Conservation (phyloP, 1,140 invertebrate species). For the Microplitis mediator region DNA sequence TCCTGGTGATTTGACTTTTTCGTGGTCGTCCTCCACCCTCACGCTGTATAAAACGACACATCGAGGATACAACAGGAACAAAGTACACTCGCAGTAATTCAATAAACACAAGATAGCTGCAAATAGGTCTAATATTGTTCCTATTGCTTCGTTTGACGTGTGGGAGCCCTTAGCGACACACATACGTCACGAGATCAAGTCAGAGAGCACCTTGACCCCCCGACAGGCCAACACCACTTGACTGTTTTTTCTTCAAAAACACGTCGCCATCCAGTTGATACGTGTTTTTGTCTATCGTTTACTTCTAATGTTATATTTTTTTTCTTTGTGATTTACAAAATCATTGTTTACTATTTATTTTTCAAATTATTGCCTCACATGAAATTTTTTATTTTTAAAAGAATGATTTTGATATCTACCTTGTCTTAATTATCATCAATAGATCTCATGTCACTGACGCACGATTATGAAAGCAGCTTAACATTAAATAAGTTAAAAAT, state of each 20-base stretch:
- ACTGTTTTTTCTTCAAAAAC: constrained; percentile 10
- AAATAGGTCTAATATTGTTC: background rate
- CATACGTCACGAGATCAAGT: constrained; percentile 50
- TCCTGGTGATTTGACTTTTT: constrained; percentile 17
- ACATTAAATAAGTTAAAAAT: background rate
- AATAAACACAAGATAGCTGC: constrained; percentile 36
- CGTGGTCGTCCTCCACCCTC: constrained; percentile 32
- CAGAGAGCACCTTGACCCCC: constrained; percentile 42
- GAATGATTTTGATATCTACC: too few species aligned
- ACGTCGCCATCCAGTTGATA: background rate
- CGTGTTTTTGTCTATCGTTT: background rate
- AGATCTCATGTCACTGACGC: too few species aligned
- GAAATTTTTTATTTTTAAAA: background rate
- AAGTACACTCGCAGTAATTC: constrained; percentile 27
- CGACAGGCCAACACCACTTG: constrained; percentile 25
- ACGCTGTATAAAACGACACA: constrained; percentile 39
- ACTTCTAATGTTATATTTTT: background rate
- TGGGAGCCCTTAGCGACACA: constrained; percentile 53
- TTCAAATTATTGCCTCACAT: too few species aligned
- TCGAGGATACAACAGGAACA: constrained; percentile 35
- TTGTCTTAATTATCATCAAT: background rate
- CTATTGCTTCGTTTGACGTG: constrained; percentile 18
- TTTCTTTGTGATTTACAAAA: too few species aligned
- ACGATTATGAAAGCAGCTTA: too few species aligned
- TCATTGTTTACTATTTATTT: too few species aligned